phyloP scores from a whole-genome alignment of 2,113 vertebrate species.

The Semnopithecus entellus region DNA sequence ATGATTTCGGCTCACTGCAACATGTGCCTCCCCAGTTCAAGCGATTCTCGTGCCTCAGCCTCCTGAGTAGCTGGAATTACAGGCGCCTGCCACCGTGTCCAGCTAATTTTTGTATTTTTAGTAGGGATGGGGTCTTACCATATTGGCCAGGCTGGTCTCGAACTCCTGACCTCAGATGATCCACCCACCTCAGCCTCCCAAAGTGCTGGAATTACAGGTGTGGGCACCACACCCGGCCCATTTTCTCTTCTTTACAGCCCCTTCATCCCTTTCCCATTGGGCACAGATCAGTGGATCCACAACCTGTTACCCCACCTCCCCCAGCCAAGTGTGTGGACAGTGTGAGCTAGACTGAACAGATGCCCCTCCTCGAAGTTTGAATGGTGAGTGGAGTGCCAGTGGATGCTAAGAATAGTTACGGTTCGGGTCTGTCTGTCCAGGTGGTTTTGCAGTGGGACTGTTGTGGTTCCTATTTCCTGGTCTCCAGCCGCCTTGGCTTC shows the following conservation, averaged over 20 bases:
- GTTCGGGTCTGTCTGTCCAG: fast-evolving
- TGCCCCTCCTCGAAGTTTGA: neutral
- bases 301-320: neutral
- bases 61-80: no score
- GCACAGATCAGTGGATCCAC: neutral
- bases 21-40: no score
- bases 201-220: no score
- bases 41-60: no score
- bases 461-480: neutral
- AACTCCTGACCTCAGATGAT: no score
- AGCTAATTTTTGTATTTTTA: no score
- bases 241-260: neutral
- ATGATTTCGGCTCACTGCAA: no score
- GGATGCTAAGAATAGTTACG: fast-evolving
- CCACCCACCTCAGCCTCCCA: no score
- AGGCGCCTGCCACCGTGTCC: no score
- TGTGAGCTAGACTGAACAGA: neutral
- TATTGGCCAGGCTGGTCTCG: no score
- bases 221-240: no score
- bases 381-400: neutral
- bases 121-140: no score
- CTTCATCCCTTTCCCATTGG: neutral
- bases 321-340: fast-evolving
- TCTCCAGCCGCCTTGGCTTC: neutral
- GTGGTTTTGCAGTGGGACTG: neutral